Evolutionary conservation across 2,113 vertebrate genomes (phyloP).

Genomic region (Dasypus novemcinctus): DNA sequence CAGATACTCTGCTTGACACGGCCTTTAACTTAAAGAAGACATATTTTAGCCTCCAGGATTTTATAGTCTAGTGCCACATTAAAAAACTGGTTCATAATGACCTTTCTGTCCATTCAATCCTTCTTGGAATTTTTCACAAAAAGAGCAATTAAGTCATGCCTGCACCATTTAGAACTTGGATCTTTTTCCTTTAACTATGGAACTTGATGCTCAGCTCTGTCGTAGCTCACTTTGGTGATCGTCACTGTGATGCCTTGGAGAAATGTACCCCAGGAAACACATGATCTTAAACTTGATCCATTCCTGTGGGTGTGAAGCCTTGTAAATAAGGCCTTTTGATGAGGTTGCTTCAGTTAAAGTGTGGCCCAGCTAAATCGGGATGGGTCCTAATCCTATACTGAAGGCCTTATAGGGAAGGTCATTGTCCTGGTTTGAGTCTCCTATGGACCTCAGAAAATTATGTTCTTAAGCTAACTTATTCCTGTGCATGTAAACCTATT

Average conservation of each 20-base stretch:
- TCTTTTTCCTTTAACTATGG: neutral
- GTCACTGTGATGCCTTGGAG: neutral
- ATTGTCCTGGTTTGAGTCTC: too few species aligned
- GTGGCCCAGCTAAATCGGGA: too few species aligned
- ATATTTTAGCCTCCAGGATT: neutral
- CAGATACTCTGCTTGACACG: neutral
- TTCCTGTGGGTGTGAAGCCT: too few species aligned
- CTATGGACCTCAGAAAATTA: too few species aligned
- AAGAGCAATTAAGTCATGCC: neutral
- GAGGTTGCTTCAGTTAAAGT: too few species aligned
- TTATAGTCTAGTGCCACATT: neutral
- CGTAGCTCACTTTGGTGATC: conserved; percentile 4
- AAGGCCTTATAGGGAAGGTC: too few species aligned
- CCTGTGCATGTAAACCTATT: too few species aligned
- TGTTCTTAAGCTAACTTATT: too few species aligned
- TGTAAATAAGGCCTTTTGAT: too few species aligned
- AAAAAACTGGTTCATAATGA: neutral
- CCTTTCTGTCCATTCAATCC: neutral
- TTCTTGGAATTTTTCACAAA: neutral
- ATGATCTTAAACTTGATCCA: too few species aligned
- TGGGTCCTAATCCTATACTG: too few species aligned
- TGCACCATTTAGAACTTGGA: neutral
- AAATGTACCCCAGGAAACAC: too few species aligned
- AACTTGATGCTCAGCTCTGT: neutral
- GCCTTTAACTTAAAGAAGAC: neutral